Conservation (phyloP, 2,113 vertebrate species). For the Caranx melampygus region DNA sequence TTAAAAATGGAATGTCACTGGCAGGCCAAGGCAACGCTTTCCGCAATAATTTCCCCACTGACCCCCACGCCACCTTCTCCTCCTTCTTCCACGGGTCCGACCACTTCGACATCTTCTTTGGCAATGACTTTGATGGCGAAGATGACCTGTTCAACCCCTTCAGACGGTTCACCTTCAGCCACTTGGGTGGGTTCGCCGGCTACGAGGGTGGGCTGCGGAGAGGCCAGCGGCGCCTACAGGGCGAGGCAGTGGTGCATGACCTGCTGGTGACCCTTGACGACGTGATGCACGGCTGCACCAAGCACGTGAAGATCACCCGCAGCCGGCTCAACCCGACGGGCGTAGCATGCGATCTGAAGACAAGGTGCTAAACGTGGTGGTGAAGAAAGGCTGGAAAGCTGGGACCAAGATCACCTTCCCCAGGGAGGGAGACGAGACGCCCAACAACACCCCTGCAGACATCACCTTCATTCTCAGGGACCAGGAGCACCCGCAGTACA, state of each 20-base stretch:
- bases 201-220: constrained; percentile 79
- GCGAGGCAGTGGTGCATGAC: constrained; percentile 84
- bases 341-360: constrained; percentile 90
- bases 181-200: constrained; percentile 85
- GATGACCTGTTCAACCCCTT: constrained; percentile 93
- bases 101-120: constrained; percentile 94
- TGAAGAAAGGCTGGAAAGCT: constrained; percentile 97
- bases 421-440: constrained; percentile 93
- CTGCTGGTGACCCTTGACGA: constrained; percentile 94
- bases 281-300: constrained; percentile 92
- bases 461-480: constrained; percentile 97
- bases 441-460: constrained; percentile 91
- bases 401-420: constrained; percentile 98
- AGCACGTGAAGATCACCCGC: constrained; percentile 93
- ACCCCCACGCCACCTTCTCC: constrained; percentile 87
- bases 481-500: constrained; percentile 92
- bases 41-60: constrained; percentile 88
- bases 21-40: constrained; percentile 88
- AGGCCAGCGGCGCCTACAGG: constrained; percentile 81
- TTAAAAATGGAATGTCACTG: constrained; percentile 90
- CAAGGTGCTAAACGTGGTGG: constrained; percentile 96
- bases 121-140: constrained; percentile 89
- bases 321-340: constrained; percentile 91
- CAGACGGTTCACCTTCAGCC: constrained; percentile 90
- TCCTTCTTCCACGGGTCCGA: constrained; percentile 77